Evolutionary conservation across 2,113 vertebrate genomes (phyloP), one percentile per base, ranked within the genome.

Genomic region (Lagopus leucura): DNA sequence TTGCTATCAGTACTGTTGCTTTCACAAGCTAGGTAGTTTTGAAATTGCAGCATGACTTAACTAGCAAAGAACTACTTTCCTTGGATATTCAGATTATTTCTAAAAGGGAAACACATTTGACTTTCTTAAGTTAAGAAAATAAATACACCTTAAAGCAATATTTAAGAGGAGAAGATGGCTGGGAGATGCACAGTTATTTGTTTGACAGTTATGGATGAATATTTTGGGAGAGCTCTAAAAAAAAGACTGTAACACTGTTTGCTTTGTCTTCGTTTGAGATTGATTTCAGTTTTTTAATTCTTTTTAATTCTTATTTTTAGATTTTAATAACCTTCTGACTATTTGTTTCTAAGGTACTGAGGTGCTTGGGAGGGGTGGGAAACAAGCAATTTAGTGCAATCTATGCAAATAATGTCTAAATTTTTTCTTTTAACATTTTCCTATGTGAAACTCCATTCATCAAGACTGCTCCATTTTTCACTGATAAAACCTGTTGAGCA

Each of bases 401-500:
- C 89, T 92, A 88, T 94, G 94, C 82, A 96, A 95, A 95, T 91
- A 80, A 72, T 11, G 40, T 47, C 52, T 90, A 43, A 25, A 28
- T 73, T 77, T 72, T 64, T 82, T 67, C 55, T 82, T 87, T 63
- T 66, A 92, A 52, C 38, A n/a, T 64, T 92, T 79, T 75, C 30
- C 45, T 74, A 20, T 83, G 80, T 78, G 88, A 92, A 94, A 55
- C 20, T 92, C 74, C 63, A 85, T 95, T 91, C 94, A 89, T 95
- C 79, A 65, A 89, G 84, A 82, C 63, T 86, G 25, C 65, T 88
- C 52, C 54, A 28, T 91, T 92, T 94, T 91, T 91, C 80, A 86
- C 36, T 81, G 76, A 90, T 91, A 95, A 90, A 97, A 94, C 90
- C 73, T 83, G 88, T 91, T 93, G 73, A 88, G 36, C 85, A 82